phyloP scores from a whole-genome alignment of 2,888 invertebrate species.

The Dione juno region DNA sequence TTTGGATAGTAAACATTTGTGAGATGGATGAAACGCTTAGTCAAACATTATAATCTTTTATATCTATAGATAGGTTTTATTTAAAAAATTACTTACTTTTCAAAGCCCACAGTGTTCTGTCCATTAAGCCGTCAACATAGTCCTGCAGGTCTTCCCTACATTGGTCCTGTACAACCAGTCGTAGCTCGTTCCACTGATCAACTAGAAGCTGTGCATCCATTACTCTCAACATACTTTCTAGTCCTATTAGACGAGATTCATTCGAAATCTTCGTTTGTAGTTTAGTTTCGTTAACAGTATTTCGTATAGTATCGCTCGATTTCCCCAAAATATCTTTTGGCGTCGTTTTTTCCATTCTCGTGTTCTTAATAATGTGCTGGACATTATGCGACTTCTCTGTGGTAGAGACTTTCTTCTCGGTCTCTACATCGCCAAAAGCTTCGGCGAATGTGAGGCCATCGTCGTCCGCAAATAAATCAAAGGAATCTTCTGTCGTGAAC shows the following conservation, averaged over 20 bases:
- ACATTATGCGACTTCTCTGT: slow-evolving; percentile 78
- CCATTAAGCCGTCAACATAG: slow-evolving; percentile 84
- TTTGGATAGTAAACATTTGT: not conserved
- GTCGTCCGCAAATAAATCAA: slow-evolving; percentile 72
- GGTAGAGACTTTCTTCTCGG: slow-evolving; percentile 58
- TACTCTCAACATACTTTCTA: slow-evolving; percentile 82
- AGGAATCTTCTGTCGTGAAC: slow-evolving; percentile 60
- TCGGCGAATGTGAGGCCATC: slow-evolving; percentile 74
- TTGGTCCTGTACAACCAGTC: slow-evolving; percentile 71
- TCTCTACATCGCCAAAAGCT: slow-evolving; percentile 59
- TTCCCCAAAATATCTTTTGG: slow-evolving; percentile 62
- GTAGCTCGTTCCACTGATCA: slow-evolving; percentile 81
- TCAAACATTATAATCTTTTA: not conserved
- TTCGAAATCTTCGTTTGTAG: slow-evolving; percentile 54
- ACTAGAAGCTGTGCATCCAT: slow-evolving; percentile 83
- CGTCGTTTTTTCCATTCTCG: slow-evolving; percentile 62
- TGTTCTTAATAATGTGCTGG: slow-evolving; percentile 74
- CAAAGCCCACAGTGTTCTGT: slow-evolving; percentile 86
- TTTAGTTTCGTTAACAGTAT: slow-evolving; percentile 71
- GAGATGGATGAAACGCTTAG: not conserved
- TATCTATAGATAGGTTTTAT: not conserved
- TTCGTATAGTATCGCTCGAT: slow-evolving; percentile 65
- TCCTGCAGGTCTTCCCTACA: slow-evolving; percentile 84
- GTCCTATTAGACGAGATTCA: slow-evolving; percentile 56
- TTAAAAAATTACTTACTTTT: slow-evolving; percentile 84